Evolutionary conservation across 2,797 vertebrate genomes (phyloP), one percentile per base, ranked within the genome.

Genomic region (Propithecus perrieri): DNA sequence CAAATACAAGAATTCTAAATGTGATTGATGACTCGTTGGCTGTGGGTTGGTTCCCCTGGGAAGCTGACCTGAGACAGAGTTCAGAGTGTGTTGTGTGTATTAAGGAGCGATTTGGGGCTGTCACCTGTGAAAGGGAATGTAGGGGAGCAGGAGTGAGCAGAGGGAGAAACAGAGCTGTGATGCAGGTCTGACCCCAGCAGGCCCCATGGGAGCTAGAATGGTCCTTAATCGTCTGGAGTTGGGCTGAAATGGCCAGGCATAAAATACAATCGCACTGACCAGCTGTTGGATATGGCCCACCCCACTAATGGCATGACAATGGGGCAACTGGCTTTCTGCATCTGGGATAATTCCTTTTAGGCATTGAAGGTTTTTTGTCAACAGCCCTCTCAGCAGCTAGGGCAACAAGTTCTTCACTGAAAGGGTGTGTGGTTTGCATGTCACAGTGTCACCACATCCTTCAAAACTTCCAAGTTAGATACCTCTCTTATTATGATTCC

Each of bases 1-100:
- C 20, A 22, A 90, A 28, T 26, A 38, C 28, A 69, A 63, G 75
- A 74, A 94, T 57, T 67, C 67, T 57, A 41, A 81, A 81, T 79
- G 26, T 43, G 26, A 61, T 33, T 65, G 72, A 46, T 38, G 35
- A 61, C 14, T 59, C 24, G 2, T 6, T 50, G 65, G 43, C 15
- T 35, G 1, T 8, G 38, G 43, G 33, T 43, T 48, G 46, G 33
- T 53, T 85, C 76, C 48, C 48, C 50, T 17, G 12, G 50, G 55
- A 81, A 80, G 67, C 11, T 0, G 35, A 59, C 12, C 35, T 30
- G 46, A 76, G 33, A 67, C 33, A 48, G 55, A 55, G 7, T 72
- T n/a, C 22, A 18, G 11, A 48, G 33, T 55, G 41, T 13, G 33
- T 7, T 0, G 0, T 12, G 33, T n/a, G 3, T 13, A 13, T 11